A percentile compares a stretch with the other conserved stretches of the same genome.
phyloP scores from a whole-genome alignment of 2,888 invertebrate species.

The Euplagia quadripunctaria region DNA sequence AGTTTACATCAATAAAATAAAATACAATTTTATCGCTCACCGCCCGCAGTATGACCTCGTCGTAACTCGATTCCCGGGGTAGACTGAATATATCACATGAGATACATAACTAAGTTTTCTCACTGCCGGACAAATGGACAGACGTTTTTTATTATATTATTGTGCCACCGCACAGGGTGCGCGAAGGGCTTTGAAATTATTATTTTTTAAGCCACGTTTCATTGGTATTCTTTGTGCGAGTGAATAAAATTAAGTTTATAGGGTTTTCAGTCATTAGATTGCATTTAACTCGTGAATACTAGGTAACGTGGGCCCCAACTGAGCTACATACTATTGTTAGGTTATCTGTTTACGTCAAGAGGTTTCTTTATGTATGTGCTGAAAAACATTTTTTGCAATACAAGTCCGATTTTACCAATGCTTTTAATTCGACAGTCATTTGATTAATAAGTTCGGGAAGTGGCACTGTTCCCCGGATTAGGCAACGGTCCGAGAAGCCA shows the following conservation, averaged over 20 bases:
- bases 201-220: conserved; percentile 13
- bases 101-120: conserved; percentile 50
- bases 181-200: conserved; percentile 9
- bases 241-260: not conserved
- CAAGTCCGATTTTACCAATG: not conserved
- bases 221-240: not conserved
- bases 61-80: conserved; percentile 2
- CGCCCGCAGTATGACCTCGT: conserved; percentile 25
- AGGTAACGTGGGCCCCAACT: too few relatives aligned
- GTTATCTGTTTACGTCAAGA: too few relatives aligned
- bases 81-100: conserved; percentile 32
- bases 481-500: too few relatives aligned
- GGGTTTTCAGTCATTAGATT: too few relatives aligned
- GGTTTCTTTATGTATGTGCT: not conserved
- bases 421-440: too few relatives aligned
- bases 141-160: conserved; percentile 43
- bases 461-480: too few relatives aligned
- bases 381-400: not conserved
- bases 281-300: too few relatives aligned
- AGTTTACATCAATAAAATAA: not conserved
- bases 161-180: conserved; percentile 16
- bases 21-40: conserved; percentile 15
- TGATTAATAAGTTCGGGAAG: not conserved
- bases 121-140: conserved; percentile 23
- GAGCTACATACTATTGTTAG: too few relatives aligned